phyloP scores from a whole-genome alignment of 1,140 invertebrate genomes.

The Thaumetopoea pityocampa region DNA sequence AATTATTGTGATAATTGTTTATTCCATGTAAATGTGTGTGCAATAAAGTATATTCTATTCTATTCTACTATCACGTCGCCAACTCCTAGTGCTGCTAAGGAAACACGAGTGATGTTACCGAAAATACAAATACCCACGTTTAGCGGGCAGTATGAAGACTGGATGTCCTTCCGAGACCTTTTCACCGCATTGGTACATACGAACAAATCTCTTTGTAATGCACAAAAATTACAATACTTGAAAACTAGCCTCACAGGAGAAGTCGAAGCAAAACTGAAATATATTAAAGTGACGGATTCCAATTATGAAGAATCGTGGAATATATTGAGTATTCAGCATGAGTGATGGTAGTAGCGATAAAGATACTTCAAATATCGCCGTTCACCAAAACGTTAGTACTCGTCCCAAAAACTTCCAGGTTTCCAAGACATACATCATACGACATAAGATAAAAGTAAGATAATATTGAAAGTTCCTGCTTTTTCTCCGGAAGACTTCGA shows the following conservation, averaged over 20 bases:
- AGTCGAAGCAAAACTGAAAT: constrained; percentile 17
- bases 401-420: no score
- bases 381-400: no score
- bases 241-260: constrained; percentile 28
- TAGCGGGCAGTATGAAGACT: constrained; percentile 27
- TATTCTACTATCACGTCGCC: constrained; percentile 1
- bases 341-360: no score
- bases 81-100: background rate
- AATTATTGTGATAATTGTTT: no score
- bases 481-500: no score
- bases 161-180: constrained; percentile 25
- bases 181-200: constrained; percentile 25
- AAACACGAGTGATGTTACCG: constrained; percentile 16
- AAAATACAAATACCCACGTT: constrained; percentile 23
- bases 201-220: constrained; percentile 15
- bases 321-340: no score
- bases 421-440: no score
- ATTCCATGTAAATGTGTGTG: no score
- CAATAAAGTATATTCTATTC: no score
- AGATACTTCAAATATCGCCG: no score
- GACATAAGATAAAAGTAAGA: no score
- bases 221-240: constrained; percentile 28
- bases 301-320: constrained; percentile 28
- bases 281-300: constrained; percentile 23
- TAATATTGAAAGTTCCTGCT: no score